phyloP scores from a whole-genome alignment of 2,113 vertebrate species.

The Psammodynastes pulverulentus region DNA sequence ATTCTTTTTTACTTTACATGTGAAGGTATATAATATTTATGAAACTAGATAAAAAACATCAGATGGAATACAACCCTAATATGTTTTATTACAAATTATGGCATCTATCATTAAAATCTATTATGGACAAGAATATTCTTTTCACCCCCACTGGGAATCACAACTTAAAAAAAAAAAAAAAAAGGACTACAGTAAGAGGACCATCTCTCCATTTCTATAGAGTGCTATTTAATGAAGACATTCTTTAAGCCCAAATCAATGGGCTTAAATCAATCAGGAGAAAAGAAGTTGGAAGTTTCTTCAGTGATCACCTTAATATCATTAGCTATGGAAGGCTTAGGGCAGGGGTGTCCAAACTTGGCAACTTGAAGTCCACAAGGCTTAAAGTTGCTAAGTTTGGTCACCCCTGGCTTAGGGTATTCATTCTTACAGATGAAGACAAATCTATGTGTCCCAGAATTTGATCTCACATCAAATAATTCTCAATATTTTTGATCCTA shows the following conservation, averaged over 20 bases:
- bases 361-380: no score
- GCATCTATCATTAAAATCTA: background rate
- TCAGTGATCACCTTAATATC: background rate
- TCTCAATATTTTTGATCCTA: background rate
- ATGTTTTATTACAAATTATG: background rate
- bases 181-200: background rate
- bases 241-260: background rate
- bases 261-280: background rate
- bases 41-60: background rate
- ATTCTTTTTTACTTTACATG: background rate
- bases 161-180: background rate
- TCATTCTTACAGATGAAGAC: no score
- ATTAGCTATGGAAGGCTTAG: background rate
- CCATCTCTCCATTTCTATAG: background rate
- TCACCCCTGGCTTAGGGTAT: no score
- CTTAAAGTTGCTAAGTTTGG: no score
- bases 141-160: background rate
- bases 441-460: background rate
- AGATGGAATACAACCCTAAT: background rate
- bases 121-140: background rate
- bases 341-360: no score
- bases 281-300: background rate
- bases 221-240: background rate
- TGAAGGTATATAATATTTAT: background rate
- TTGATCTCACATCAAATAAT: background rate